Evolutionary conservation across 2,888 invertebrate species (phyloP).

Genomic region (Eilema caniola): DNA sequence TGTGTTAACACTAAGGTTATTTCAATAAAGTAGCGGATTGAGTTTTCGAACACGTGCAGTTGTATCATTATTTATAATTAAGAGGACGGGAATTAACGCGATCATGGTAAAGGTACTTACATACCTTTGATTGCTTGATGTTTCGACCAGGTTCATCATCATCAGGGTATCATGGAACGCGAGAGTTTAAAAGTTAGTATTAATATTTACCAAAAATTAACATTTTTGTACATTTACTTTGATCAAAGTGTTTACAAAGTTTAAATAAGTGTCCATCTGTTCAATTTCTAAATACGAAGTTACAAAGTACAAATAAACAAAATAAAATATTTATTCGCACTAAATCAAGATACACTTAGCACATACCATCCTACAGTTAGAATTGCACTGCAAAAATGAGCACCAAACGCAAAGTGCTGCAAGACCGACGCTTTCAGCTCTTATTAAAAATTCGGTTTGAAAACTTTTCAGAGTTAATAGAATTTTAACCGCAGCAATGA

Average conservation of each 20-base stretch:
- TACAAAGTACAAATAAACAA: background rate
- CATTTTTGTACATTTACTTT: background rate
- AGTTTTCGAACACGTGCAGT: no score
- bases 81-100: no score
- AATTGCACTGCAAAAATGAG: constrained; percentile 64
- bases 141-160: no score
- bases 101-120: no score
- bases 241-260: background rate
- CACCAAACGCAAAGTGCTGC: constrained; percentile 50
- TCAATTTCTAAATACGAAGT: background rate
- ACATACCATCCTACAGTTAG: constrained; percentile 16
- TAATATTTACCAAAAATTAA: background rate
- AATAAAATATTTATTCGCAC: constrained; percentile 15
- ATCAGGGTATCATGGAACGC: no score
- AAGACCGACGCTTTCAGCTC: constrained; percentile 62
- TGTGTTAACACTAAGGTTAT: no score
- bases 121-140: no score
- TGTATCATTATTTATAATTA: no score
- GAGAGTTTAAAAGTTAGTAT: no score
- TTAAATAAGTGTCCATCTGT: background rate
- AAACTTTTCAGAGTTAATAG: constrained; percentile 71
- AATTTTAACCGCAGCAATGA: constrained; percentile 74
- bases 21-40: no score
- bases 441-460: constrained; percentile 78
- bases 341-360: constrained; percentile 24